Conservation (phyloP, 2,113 vertebrate genomes). For the Datnioides undecimradiatus region DNA sequence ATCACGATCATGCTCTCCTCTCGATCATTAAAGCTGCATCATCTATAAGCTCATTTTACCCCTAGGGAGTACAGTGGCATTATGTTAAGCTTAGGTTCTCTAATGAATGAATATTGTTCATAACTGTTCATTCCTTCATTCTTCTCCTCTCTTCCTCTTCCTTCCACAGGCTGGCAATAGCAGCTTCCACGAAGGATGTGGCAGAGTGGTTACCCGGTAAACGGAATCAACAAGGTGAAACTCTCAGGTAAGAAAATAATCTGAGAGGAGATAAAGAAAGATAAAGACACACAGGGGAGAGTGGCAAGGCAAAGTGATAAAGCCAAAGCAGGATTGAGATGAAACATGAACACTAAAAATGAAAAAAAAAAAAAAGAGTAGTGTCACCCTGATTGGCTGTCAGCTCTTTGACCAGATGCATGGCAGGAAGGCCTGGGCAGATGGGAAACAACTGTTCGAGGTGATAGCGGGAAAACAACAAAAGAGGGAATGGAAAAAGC, state of each 20-base stretch:
- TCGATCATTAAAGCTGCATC: conserved; percentile 58
- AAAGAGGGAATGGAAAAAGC: conserved; percentile 47
- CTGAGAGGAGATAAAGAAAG: background rate
- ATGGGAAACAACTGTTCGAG: conserved; percentile 75
- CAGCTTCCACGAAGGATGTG: conserved; percentile 73
- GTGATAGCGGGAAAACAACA: conserved; percentile 53
- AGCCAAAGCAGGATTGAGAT: conserved; percentile 31
- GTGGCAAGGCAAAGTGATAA: background rate
- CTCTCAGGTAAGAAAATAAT: conserved; percentile 83
- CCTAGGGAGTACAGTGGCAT: conserved; percentile 36
- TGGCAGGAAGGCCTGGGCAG: conserved; percentile 63
- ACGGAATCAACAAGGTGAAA: conserved; percentile 74
- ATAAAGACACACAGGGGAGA: background rate
- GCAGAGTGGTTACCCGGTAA: conserved; percentile 79
- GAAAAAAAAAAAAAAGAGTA: background rate
- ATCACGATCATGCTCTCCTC: conserved; percentile 34
- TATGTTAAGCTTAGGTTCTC: conserved; percentile 25
- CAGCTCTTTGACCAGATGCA: conserved; percentile 52
- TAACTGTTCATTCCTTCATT: background rate
- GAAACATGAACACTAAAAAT: conserved; percentile 18
- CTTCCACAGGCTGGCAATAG: conserved; percentile 77
- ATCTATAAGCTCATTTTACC: conserved; percentile 45
- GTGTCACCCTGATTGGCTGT: conserved; percentile 47
- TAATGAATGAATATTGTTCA: conserved; percentile 34
- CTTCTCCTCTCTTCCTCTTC: background rate